These are phyloP conservation scores for Cerceris ruficornis DNA, from an alignment of 2,888 invertebrate genomes.

Conservation along the genomic window DNA sequence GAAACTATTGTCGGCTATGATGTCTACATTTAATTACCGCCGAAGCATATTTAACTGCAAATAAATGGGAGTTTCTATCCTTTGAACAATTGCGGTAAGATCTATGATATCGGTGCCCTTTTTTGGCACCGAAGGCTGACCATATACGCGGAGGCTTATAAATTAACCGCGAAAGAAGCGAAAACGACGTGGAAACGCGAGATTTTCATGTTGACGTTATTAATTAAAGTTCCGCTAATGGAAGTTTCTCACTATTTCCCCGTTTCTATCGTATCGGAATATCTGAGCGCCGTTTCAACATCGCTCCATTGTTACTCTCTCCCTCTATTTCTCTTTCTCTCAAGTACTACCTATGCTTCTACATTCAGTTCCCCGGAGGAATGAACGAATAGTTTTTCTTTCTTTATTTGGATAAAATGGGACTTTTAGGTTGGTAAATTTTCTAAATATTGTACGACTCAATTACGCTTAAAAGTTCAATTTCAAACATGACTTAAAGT, in stretches of 20 bases:
- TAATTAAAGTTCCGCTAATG: constrained; percentile 18
- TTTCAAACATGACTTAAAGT: no score
- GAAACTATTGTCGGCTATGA: background rate
- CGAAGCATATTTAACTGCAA: background rate
- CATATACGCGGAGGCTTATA: constrained; percentile 57
- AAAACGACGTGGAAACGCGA: constrained; percentile 42
- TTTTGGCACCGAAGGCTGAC: constrained; percentile 25
- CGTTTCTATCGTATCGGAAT: constrained; percentile 45
- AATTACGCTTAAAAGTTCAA: no score
- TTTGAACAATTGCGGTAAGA: background rate
- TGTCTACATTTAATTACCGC: constrained; percentile 24
- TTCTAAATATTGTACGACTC: no score
- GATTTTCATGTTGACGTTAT: constrained; percentile 49
- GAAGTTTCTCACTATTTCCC: constrained; percentile 61
- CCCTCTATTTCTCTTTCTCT: no score
- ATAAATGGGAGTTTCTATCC: constrained; percentile 15
- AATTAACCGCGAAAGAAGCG: constrained; percentile 60
- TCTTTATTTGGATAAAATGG: no score
- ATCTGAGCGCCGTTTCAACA: constrained; percentile 27
- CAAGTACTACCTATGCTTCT: no score
- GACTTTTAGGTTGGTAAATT: no score
- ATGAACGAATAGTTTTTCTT: no score
- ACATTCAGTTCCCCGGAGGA: no score
- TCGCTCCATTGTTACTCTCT: no score
- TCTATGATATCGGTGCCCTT: background rate